These are phyloP conservation scores for Heteractis magnifica DNA, from an alignment of 92 coral and sea anemone species.

Conservation along the genomic window DNA sequence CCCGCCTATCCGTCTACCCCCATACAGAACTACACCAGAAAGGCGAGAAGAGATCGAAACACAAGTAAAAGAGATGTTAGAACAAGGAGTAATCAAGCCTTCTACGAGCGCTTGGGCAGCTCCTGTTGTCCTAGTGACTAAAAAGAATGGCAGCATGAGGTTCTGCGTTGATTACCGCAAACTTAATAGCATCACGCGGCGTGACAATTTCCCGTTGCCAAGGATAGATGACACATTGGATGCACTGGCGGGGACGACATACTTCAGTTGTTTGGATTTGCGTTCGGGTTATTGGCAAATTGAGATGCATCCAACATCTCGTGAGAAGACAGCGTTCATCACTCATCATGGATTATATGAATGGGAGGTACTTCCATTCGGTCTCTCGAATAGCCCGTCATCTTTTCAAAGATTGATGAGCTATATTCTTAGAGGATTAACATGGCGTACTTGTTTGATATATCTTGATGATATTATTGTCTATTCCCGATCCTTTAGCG, in stretches of 20 bases:
- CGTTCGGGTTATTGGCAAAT: conserved; percentile 24
- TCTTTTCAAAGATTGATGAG: conserved; percentile 49
- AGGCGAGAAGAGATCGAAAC: conserved; percentile 26
- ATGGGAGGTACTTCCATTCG: conserved; percentile 48
- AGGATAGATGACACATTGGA: conserved; percentile 54
- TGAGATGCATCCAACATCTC: conserved; percentile 6
- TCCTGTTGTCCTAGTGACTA: conserved; percentile 40
- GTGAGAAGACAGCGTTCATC: conserved; percentile 50
- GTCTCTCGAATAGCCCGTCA: conserved; percentile 40
- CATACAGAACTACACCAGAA: conserved; percentile 36
- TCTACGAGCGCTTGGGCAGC: conserved; percentile 45
- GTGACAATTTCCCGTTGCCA: conserved; percentile 23
- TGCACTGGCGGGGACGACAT: conserved; percentile 46
- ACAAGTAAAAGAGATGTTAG: conserved; percentile 43
- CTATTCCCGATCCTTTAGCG: conserved; percentile 41
- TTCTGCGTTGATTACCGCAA: conserved; percentile 47
- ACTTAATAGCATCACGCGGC: conserved; percentile 24
- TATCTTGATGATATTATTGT: conserved; percentile 54
- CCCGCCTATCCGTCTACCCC: conserved; percentile 34
- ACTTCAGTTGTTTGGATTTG: conserved; percentile 53
- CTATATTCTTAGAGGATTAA: conserved; percentile 37
- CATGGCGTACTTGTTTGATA: conserved; percentile 35
- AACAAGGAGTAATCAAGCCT: conserved; percentile 30
- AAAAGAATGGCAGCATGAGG: conserved; percentile 27
- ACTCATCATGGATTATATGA: conserved; percentile 47